Evolutionary conservation across 1,140 invertebrate species (phyloP), one percentile per base, ranked within the genome.

Genomic region (Subanguina moxae): DNA sequence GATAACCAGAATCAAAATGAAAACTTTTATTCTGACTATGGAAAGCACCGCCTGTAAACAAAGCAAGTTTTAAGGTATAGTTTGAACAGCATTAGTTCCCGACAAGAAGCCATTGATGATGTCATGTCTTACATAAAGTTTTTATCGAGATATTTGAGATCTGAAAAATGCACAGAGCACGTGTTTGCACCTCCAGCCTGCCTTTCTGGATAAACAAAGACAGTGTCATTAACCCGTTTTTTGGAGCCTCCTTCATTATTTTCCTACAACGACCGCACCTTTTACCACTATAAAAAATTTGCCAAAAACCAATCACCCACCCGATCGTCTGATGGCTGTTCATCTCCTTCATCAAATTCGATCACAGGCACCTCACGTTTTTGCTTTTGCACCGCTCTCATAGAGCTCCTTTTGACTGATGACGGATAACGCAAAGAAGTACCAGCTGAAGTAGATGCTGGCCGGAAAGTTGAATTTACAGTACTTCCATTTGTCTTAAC

Each of bases 181-280:
- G 25, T 38, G 19, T 70, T 32, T 1, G 28, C 28, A n/a, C 52
- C 45, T 5, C 32, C 11, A 3, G 32, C 32, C 11, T 11, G 32
- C 9, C 21, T 42, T 17, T 43, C 42, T 42, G 70, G 70, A 32
- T 71, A 71, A 21, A 58, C 30, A 21, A 71, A 72, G 25, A 65
- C 30, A 8, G 67, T 73, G 30, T 71, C 69, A 30, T 73, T 71
- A 0, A 32, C 30, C 25, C 43, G 42, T 72, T 68, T 71, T 17
- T 28, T 52, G 32, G 32, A 38, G 32, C 32, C 32, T 5, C 32
- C 32, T 38, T 38, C 32, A 38, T 5, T 38, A 38, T 38, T 38
- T 11, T 38, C 32, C 32, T 38, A 11, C 32, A 38, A 38, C 32
- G 11, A 38, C n/a, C n/a, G n/a, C n/a, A n/a, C n/a, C n/a, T n/a